A percentile compares a stretch with the other conserved stretches of the same genome.
phyloP scores from a whole-genome alignment of 2,888 invertebrate species.

The Hypomecis punctinalis region DNA sequence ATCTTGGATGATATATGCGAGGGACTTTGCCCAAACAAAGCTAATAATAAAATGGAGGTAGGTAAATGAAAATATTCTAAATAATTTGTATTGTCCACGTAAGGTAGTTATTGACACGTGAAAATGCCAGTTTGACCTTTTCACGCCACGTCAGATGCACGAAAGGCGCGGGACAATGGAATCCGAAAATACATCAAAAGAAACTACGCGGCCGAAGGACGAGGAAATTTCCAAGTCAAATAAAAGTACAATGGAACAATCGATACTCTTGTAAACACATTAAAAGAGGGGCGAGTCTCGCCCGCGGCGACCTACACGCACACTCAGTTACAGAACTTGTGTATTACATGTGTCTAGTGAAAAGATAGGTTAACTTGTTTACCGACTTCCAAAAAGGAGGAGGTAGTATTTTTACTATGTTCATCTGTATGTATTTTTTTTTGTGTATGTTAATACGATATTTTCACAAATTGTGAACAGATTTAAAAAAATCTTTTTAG shows the following conservation, averaged over 20 bases:
- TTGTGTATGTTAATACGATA: no score
- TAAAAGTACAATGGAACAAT: slow-evolving; percentile 82
- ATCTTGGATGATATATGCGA: neutral
- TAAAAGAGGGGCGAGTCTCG: slow-evolving; percentile 68
- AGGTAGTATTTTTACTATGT: no score
- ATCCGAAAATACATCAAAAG: slow-evolving; percentile 56
- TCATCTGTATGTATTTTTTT: no score
- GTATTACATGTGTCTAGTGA: no score
- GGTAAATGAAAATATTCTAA: no score
- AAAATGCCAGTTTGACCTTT: slow-evolving; percentile 15
- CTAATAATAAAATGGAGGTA: neutral
- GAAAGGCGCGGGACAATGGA: slow-evolving; percentile 5
- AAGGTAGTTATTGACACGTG: slow-evolving; percentile 2
- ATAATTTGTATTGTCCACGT: neutral
- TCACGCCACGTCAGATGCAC: neutral
- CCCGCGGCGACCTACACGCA: slow-evolving; percentile 44
- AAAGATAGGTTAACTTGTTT: no score
- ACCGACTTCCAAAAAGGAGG: no score
- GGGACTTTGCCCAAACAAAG: neutral
- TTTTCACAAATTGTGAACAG: no score
- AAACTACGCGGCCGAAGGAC: slow-evolving; percentile 62
- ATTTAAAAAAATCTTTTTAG: no score
- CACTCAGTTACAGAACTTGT: slow-evolving; percentile 10
- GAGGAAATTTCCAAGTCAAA: slow-evolving; percentile 81
- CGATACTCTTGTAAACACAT: slow-evolving; percentile 85